A percentile compares a stretch with the other conserved stretches of the same genome.
Evolutionary conservation across 2,113 vertebrate genomes (phyloP).

Genomic region (Archilochus colubris): DNA sequence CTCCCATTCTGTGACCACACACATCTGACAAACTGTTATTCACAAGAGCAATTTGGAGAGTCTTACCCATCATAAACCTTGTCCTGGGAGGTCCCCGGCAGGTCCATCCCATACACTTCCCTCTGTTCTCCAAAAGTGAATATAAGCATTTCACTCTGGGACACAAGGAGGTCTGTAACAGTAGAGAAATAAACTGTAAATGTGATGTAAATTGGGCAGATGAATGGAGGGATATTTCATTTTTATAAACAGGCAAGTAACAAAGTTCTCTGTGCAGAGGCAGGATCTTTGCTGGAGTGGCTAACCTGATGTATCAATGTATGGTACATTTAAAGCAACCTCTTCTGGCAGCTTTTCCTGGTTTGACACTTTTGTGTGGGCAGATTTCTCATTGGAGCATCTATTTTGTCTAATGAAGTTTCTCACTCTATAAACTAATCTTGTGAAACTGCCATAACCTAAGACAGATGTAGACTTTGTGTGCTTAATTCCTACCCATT

Average conservation of each 20-base stretch:
- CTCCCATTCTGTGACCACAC: background rate
- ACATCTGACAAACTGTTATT: background rate
- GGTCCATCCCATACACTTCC: background rate
- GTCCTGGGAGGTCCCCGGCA: background rate
- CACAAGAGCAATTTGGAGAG: background rate
- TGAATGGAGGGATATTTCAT: background rate
- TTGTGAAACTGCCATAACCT: background rate
- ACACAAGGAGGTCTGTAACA: background rate
- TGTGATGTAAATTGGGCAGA: background rate
- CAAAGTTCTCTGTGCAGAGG: background rate
- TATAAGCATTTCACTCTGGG: background rate
- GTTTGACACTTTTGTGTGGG: background rate
- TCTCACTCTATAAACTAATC: background rate
- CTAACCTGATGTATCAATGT: background rate
- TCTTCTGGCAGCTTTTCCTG: background rate
- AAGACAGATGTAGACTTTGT: background rate
- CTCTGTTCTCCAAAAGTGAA: background rate
- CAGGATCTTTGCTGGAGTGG: background rate
- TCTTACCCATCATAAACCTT: background rate
- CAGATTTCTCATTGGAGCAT: background rate
- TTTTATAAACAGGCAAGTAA: background rate
- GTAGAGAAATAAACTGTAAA: background rate
- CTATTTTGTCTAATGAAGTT: background rate
- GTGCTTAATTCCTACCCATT: background rate
- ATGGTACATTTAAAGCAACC: background rate